Base-by-base conservation (phyloP, 2,113 vertebrate species). In the Athene cunicularia region DNA sequence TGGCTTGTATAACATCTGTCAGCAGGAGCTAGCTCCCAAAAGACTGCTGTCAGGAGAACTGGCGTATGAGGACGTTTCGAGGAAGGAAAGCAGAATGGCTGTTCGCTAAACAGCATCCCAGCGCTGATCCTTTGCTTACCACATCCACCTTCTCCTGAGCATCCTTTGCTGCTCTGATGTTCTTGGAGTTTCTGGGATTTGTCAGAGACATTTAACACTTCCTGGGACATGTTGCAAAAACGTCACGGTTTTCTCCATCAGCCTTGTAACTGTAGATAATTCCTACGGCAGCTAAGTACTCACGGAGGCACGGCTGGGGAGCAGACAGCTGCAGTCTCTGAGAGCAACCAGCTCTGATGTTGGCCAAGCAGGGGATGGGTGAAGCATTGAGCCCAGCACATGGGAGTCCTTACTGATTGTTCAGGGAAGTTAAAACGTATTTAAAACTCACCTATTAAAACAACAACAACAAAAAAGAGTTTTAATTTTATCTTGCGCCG, bases 241-340 rank as follows among this genome's bases (percentile, higher is more conserved):
- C 3, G 1, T 55, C 28, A 16, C 43, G 32, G 32, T 62, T 94
- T 88, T 87, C 53, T 85, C 45, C 80, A 32, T 88, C 66, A 75
- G 3, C 71, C n/a, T 91, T 68, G 77, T 80, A 58, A 91, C 73
- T 94, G 89, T 94, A 95, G 62, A 94, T 95, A 67, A 67, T 28
- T 95, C 71, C 71, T 90, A 53, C 94, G 95, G 93, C 94, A 95
- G 93, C 86, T 96, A 95, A 93, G 70, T 92, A 68, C 50, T 85
- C 2, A 0, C 16, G 62, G 89, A 89, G 77, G 70, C 67, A 56
- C 0, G 1, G 30, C 3, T 1, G 6, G 13, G 52, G 60, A 82
- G 66, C 68, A 63, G 80, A 15, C 26, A 70, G 52, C 43, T 13
- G 1, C 21, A 73, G 71, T 66, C 79, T 71, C 58, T 68, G 45